Evolutionary conservation across 2,888 invertebrate genomes (phyloP).

Genomic region (Dynastes grantii): DNA sequence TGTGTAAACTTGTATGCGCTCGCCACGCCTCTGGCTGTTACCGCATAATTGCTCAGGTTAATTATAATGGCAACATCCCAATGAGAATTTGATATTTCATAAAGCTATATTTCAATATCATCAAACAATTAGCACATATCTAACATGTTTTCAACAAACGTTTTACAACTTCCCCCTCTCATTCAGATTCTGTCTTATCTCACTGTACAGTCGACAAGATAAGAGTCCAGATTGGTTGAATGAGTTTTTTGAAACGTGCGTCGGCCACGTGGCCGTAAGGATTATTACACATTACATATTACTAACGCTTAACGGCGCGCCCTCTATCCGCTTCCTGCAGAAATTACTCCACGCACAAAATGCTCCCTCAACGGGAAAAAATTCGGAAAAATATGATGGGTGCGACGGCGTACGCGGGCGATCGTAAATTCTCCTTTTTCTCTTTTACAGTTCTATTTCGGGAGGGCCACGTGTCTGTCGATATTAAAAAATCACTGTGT

Average conservation of each 20-base stretch:
- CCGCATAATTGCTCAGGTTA: too few relatives aligned
- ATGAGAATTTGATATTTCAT: too few relatives aligned
- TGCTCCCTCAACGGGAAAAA: slow-evolving; percentile 40
- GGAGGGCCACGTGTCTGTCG: slow-evolving; percentile 14
- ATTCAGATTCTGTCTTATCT: not conserved
- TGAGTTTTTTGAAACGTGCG: slow-evolving; percentile 53
- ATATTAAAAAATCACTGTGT: slow-evolving; percentile 34
- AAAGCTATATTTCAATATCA: too few relatives aligned
- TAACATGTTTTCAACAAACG: not conserved
- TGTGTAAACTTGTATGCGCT: too few relatives aligned
- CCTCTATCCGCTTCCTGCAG: slow-evolving; percentile 40
- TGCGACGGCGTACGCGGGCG: not conserved
- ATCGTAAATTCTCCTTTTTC: slow-evolving; percentile 23
- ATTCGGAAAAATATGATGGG: slow-evolving; percentile 28
- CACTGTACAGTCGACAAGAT: slow-evolving; percentile 26
- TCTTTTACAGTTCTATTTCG: slow-evolving; percentile 3
- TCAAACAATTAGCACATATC: too few relatives aligned
- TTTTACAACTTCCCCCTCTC: slow-evolving; percentile 2
- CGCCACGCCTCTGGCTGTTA: too few relatives aligned
- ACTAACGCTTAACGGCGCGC: slow-evolving; percentile 45
- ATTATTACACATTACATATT: slow-evolving; percentile 59
- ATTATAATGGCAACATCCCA: too few relatives aligned
- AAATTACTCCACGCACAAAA: slow-evolving; percentile 48
- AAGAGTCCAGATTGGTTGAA: slow-evolving; percentile 34
- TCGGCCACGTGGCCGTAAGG: slow-evolving; percentile 55